Evolutionary conservation across 2,888 invertebrate genomes (phyloP).

Genomic region (Glyphotaelius pellucidus): DNA sequence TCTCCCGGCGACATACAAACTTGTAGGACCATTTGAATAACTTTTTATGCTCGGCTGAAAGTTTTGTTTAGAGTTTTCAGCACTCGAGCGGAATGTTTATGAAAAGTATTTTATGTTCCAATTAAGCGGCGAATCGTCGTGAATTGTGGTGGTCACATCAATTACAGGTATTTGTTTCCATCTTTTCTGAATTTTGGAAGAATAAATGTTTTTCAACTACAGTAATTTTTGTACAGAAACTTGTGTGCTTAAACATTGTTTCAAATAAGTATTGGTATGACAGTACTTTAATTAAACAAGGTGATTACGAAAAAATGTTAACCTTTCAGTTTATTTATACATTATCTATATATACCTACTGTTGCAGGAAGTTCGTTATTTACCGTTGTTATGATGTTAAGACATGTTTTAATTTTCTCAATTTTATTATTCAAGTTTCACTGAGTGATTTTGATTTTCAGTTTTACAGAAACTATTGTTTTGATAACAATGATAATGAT

Average conservation of each 20-base stretch:
- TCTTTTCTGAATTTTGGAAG: background rate
- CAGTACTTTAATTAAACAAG: too few relatives aligned
- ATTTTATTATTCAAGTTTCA: too few relatives aligned
- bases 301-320: too few relatives aligned
- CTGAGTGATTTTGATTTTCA: too few relatives aligned
- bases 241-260: too few relatives aligned
- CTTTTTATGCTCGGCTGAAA: constrained; percentile 21
- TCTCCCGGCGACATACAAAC: constrained; percentile 33
- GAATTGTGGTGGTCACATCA: background rate
- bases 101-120: background rate
- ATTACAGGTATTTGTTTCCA: background rate
- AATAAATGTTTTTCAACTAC: background rate
- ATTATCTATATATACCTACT: too few relatives aligned
- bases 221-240: too few relatives aligned
- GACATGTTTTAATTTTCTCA: too few relatives aligned
- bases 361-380: background rate
- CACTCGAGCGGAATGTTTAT: background rate
- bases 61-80: constrained; percentile 9
- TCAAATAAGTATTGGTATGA: too few relatives aligned
- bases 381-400: background rate
- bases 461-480: too few relatives aligned
- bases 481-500: too few relatives aligned
- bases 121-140: background rate
- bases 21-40: constrained; percentile 23
- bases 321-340: too few relatives aligned